phyloP scores from a whole-genome alignment of 2,113 vertebrate species.

The Sialia sialis region DNA sequence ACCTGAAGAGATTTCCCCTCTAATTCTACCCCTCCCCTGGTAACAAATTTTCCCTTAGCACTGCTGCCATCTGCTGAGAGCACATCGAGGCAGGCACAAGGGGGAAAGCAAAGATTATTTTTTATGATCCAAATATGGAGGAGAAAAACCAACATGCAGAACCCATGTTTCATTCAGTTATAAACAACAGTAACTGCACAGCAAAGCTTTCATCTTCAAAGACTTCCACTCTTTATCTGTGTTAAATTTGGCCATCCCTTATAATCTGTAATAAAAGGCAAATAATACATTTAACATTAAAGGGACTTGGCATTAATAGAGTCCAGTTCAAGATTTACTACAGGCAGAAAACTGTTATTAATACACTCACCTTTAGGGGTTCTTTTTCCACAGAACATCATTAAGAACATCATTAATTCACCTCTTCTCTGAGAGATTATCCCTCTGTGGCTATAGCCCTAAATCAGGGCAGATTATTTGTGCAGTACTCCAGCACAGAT shows the following conservation, averaged over 20 bases:
- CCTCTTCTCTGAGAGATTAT: neutral
- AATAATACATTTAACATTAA: neutral
- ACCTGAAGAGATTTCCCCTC: neutral
- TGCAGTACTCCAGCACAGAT: neutral
- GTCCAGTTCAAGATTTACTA: neutral
- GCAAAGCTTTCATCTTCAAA: neutral
- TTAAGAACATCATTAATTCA: neutral
- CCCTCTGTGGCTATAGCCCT: neutral
- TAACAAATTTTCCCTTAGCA: neutral
- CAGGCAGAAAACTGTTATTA: neutral
- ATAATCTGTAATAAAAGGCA: neutral
- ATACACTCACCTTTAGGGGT: neutral
- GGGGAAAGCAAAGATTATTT: neutral
- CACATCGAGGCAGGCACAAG: neutral
- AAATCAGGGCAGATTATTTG: neutral
- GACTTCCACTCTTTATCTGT: neutral
- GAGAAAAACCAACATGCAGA: neutral
- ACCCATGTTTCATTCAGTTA: accelerated
- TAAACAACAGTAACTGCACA: neutral
- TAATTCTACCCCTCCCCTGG: too few relatives aligned
- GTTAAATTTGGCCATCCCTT: neutral
- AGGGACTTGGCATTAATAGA: neutral
- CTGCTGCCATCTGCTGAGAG: constrained; percentile 47
- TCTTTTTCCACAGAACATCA: neutral
- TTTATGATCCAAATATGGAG: neutral